A percentile compares a stretch with the other conserved stretches of the same genome.
These are phyloP conservation scores for Ectropis crepuscularia DNA, from an alignment of 2,888 invertebrate genomes.

Conservation along the genomic window DNA sequence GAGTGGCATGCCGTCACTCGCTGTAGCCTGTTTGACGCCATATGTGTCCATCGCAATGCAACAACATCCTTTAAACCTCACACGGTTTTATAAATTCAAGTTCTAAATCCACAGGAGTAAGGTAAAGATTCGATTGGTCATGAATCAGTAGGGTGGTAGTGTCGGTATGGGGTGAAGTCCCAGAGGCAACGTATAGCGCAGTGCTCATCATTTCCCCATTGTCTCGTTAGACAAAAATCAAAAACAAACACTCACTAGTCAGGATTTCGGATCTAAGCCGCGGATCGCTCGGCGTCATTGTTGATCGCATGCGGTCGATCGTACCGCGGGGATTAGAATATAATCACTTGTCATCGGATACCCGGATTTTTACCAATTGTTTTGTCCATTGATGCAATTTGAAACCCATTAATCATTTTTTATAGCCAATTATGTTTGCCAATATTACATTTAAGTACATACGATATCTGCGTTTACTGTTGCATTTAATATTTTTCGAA, in stretches of 20 bases:
- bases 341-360: slow-evolving; percentile 54
- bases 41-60: slow-evolving; percentile 64
- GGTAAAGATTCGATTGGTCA: slow-evolving; percentile 57
- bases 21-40: slow-evolving; percentile 82
- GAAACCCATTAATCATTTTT: slow-evolving; percentile 3
- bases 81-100: slow-evolving; percentile 52
- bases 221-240: slow-evolving; percentile 85
- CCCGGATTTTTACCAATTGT: slow-evolving; percentile 36
- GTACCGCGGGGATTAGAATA: slow-evolving; percentile 62
- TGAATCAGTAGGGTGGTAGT: slow-evolving; percentile 59
- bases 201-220: slow-evolving; percentile 85
- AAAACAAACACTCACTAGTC: slow-evolving; percentile 79
- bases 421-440: neutral
- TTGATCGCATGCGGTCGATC: slow-evolving; percentile 66
- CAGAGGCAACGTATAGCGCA: slow-evolving; percentile 77
- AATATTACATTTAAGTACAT: neutral
- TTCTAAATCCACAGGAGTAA: slow-evolving; percentile 55
- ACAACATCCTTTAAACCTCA: slow-evolving; percentile 59
- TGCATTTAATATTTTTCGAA: too few species aligned
- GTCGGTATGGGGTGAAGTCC: slow-evolving; percentile 77
- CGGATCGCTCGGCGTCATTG: slow-evolving; percentile 75
- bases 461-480: too few species aligned
- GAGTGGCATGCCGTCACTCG: slow-evolving; percentile 80
- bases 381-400: slow-evolving; percentile 29
- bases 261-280: slow-evolving; percentile 79